Evolutionary conservation across 2,888 invertebrate genomes (phyloP).

Genomic region (Heliconius cydno): DNA sequence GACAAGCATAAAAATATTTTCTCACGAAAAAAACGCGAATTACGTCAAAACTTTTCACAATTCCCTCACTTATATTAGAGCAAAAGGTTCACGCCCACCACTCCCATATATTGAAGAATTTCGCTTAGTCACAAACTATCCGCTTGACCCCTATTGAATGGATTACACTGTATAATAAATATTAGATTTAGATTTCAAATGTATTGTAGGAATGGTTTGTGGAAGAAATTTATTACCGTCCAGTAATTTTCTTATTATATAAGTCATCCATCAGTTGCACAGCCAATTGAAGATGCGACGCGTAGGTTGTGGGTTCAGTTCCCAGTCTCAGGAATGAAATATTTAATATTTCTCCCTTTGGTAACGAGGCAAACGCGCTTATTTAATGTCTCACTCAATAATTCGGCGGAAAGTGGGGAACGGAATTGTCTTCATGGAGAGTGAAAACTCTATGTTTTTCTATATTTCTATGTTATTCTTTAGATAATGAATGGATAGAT

Average conservation of each 20-base stretch:
- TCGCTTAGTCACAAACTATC: constrained; percentile 35
- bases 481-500: neutral
- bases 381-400: too few species aligned
- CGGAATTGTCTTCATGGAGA: too few species aligned
- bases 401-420: too few species aligned
- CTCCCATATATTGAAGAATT: constrained; percentile 21
- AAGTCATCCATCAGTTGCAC: too few species aligned
- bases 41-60: constrained; percentile 10
- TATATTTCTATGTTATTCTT: neutral
- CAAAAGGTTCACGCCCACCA: constrained; percentile 11
- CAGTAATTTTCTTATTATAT: neutral
- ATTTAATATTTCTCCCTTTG: neutral
- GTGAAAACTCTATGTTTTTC: too few species aligned
- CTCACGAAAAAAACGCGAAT: constrained; percentile 8
- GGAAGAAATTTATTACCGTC: neutral
- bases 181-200: constrained; percentile 8
- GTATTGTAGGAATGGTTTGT: neutral
- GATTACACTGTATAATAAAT: constrained; percentile 21
- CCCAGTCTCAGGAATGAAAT: neutral
- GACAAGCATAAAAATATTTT: constrained; percentile 24
- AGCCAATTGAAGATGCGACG: too few species aligned
- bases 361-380: too few species aligned
- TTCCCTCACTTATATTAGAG: constrained; percentile 7
- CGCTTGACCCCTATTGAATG: constrained; percentile 25
- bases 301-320: neutral